These are phyloP conservation scores for Antitype chi DNA, from an alignment of 2,888 invertebrate species.

Conservation along the genomic window DNA sequence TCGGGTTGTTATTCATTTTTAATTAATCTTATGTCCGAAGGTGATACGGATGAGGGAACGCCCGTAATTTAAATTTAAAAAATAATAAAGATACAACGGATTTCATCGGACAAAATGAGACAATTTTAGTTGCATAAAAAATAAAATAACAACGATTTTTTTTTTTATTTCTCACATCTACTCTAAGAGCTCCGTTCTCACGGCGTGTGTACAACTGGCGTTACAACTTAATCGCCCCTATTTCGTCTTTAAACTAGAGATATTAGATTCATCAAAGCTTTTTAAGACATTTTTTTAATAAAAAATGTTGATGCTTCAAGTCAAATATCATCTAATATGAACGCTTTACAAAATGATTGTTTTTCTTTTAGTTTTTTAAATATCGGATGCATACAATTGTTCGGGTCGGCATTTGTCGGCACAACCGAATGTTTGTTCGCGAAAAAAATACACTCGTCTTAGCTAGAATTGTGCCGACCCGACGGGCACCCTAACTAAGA, in stretches of 20 bases:
- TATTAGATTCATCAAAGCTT: conserved; percentile 54
- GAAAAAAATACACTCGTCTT: neutral
- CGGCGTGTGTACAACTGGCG: conserved; percentile 23
- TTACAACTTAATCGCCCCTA: conserved; percentile 6
- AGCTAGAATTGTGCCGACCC: neutral
- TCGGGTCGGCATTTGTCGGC: too few relatives aligned
- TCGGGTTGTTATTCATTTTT: too few relatives aligned
- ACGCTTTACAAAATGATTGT: conserved; percentile 23
- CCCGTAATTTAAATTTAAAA: too few relatives aligned
- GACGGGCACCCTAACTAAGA: neutral
- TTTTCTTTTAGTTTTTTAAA: neutral
- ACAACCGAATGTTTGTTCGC: neutral
- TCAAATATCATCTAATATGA: conserved; percentile 4
- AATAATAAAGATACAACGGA: too few relatives aligned
- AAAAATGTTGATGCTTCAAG: conserved; percentile 19
- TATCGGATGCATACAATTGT: neutral
- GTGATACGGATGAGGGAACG: too few relatives aligned
- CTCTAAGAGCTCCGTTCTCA: conserved; percentile 5
- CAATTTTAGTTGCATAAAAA: too few relatives aligned
- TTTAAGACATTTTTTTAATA: conserved; percentile 48
- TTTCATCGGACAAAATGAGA: too few relatives aligned
- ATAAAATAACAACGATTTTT: too few relatives aligned
- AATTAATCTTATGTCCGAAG: too few relatives aligned
- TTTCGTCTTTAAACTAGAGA: conserved; percentile 53
- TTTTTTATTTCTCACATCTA: neutral